phyloP scores from a whole-genome alignment of 2,888 invertebrate genomes.

The Pseudolycoriella hygida region DNA sequence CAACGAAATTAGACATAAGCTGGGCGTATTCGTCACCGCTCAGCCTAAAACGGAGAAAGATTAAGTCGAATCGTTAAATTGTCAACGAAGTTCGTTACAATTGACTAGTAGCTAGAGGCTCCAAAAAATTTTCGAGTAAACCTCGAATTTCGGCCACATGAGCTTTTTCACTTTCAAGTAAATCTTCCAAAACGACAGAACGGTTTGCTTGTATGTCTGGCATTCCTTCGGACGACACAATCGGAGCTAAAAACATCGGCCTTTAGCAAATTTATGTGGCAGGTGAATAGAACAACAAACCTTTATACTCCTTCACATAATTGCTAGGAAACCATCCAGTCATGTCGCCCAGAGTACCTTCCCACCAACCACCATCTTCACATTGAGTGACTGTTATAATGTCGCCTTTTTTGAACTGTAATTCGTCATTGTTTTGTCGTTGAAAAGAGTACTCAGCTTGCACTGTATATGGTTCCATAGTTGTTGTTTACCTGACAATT shows the following conservation, averaged over 20 bases:
- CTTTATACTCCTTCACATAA: conserved; percentile 75
- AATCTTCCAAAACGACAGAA: conserved; percentile 71
- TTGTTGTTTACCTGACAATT: too few relatives aligned
- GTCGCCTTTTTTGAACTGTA: conserved; percentile 91
- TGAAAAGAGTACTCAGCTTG: conserved; percentile 87
- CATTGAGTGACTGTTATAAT: conserved; percentile 90
- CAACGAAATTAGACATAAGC: conserved; percentile 74
- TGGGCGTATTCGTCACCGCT: conserved; percentile 71
- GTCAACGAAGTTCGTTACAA: conserved; percentile 37
- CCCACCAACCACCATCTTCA: conserved; percentile 99
- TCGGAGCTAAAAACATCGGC: conserved; percentile 20
- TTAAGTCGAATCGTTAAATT: too few relatives aligned
- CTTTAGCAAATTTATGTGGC: too few relatives aligned
- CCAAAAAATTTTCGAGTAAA: conserved; percentile 66
- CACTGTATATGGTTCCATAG: conserved; percentile 38
- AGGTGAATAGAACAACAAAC: conserved; percentile 20
- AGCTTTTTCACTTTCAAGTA: conserved; percentile 81
- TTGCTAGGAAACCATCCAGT: conserved; percentile 99
- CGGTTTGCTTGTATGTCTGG: conserved; percentile 59
- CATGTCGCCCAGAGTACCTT: conserved; percentile 85
- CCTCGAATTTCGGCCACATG: conserved; percentile 82
- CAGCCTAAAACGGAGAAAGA: conserved; percentile 39
- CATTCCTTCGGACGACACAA: conserved; percentile 42
- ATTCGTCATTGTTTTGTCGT: conserved; percentile 93
- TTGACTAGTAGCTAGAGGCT: conserved; percentile 69